Conservation (phyloP, 2,888 invertebrate genomes). For the Choristoneura rosaceana region DNA sequence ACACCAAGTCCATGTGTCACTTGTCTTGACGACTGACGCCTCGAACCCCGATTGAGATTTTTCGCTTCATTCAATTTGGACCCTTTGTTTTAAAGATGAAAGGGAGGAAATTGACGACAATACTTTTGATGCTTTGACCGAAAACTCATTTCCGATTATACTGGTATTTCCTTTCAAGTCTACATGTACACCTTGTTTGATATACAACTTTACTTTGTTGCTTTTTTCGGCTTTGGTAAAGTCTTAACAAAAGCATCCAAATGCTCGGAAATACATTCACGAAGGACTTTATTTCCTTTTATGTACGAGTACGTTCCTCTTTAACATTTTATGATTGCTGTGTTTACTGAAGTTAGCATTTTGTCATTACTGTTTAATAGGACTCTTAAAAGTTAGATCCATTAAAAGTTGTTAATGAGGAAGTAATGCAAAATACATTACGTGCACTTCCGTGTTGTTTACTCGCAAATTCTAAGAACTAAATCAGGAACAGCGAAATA, state of each 20-base stretch:
- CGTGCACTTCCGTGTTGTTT: not conserved
- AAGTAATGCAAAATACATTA: not conserved
- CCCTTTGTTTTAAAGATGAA: slow-evolving; percentile 40
- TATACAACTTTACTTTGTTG: slow-evolving; percentile 6
- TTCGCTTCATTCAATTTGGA: slow-evolving; percentile 13
- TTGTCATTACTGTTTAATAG: slow-evolving; percentile 28
- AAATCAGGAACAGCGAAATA: not conserved
- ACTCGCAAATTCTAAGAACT: not conserved
- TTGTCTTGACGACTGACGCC: not conserved
- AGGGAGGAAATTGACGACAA: slow-evolving; percentile 21
- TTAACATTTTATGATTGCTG: slow-evolving; percentile 21
- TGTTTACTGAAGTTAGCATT: slow-evolving; percentile 5
- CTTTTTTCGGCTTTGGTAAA: slow-evolving; percentile 8
- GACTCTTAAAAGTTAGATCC: slow-evolving; percentile 25
- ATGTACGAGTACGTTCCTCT: not conserved
- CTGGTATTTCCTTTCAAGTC: slow-evolving; percentile 17
- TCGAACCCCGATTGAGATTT: slow-evolving; percentile 7
- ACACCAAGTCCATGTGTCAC: not conserved
- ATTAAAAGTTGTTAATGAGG: slow-evolving; percentile 22
- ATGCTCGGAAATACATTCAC: not conserved
- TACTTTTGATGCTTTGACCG: slow-evolving; percentile 23
- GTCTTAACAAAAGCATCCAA: slow-evolving; percentile 13
- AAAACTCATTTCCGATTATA: slow-evolving; percentile 34
- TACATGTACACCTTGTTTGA: slow-evolving; percentile 3
- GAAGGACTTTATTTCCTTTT: slow-evolving; percentile 3